phyloP scores from a whole-genome alignment of 1,140 invertebrate genomes.

The Whitmania pigra region DNA sequence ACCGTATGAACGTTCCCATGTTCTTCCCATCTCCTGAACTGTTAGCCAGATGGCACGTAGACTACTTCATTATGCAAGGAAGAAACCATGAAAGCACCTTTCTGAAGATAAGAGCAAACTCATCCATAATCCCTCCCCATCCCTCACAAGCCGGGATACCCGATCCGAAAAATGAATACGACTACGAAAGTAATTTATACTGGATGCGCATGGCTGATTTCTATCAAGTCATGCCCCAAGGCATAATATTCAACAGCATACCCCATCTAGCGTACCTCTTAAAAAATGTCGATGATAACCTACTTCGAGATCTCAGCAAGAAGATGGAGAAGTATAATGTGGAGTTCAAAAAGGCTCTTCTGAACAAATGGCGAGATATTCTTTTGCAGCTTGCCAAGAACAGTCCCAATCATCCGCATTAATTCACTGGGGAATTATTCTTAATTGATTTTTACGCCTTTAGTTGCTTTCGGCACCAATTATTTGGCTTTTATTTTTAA shows the following conservation, averaged over 20 bases:
- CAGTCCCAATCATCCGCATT: slow-evolving; percentile 5
- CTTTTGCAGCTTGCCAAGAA: slow-evolving; percentile 5
- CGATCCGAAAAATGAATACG: slow-evolving; percentile 22
- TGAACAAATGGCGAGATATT: slow-evolving; percentile 4
- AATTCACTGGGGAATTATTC: too few relatives aligned
- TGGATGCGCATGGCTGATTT: slow-evolving; percentile 15
- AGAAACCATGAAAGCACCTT: slow-evolving; percentile 6
- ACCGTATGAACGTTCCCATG: slow-evolving; percentile 24
- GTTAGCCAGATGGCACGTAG: slow-evolving; percentile 15
- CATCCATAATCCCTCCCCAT: slow-evolving; percentile 12
- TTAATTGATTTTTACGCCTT: too few relatives aligned
- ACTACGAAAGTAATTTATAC: slow-evolving; percentile 4
- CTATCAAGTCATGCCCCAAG: slow-evolving; percentile 14
- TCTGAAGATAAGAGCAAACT: neutral
- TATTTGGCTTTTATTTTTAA: too few relatives aligned
- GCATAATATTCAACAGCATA: slow-evolving; percentile 4
- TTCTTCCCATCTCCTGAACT: slow-evolving; percentile 25
- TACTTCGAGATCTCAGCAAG: neutral
- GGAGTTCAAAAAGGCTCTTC: neutral
- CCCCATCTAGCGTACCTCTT: slow-evolving; percentile 5
- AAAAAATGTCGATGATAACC: neutral
- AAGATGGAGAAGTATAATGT: slow-evolving; percentile 15
- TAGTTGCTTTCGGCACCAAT: too few relatives aligned
- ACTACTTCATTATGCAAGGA: slow-evolving; percentile 19
- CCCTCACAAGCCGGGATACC: slow-evolving; percentile 16